Evolutionary conservation across 64 coral and sea anemone genomes (phyloP), one percentile per base, ranked within the genome.

Genomic region (Stichodactyla mertensii): DNA sequence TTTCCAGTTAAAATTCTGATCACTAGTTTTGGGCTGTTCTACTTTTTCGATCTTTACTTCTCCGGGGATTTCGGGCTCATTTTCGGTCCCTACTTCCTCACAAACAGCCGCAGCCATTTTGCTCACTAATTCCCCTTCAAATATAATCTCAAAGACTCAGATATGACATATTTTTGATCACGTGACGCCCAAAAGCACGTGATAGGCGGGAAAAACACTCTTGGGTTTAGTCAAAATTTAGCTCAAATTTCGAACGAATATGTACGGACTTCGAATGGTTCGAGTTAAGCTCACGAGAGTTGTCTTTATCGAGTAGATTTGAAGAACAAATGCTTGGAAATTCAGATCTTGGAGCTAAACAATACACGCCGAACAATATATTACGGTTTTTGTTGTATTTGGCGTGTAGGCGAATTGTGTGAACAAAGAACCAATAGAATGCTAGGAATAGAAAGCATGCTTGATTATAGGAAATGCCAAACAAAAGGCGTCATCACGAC

Each of bases 11-110:
- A 97, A 97, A 81, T 97, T 97, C 82, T 97, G 94, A 77, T 97
- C 94, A 52, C 91, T 97, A 16, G 94, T 89, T 61, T 93, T 92
- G 20, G 88, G 60, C 82, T 97, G 94, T 88, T 97, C 94, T 85
- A 97, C 88, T 58, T 97, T 97, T 79, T 97, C 94, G 74, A 97
- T 97, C 88, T 97, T 97, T 66, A 97, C 94, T 97, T 97, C 94
- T 85, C 94, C 94, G 14, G 91, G 87, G 55, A 90, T 89, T 85
- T 97, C 94, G 69, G 94, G 91, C 78, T 90, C 91, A 82, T 93
- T 89, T 87, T 88, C 52, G 61, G 92, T 77, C 88, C 84, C 82
- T 74, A 60, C 86, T 88, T 97, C 88, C 78, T 97, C 91, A 78
- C 84, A 92, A 52, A 78, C 82, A 79, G 80, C 86, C 85, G 94